Evolutionary conservation across 2,888 invertebrate species (phyloP).

Genomic region (Scelioninae gen. 1): DNA sequence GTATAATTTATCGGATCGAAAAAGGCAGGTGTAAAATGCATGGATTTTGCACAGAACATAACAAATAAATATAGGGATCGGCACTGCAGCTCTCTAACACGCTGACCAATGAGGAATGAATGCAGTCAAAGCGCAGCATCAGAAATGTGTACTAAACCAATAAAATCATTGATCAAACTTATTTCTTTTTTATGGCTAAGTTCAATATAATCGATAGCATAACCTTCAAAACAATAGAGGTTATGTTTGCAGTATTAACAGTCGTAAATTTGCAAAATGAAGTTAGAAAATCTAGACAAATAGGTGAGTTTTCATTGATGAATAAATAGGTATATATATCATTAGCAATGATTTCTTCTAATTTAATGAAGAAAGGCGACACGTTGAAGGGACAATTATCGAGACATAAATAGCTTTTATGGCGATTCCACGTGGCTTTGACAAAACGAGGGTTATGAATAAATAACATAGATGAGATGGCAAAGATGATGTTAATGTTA

Average conservation of each 20-base stretch:
- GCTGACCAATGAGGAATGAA: slow-evolving; percentile 62
- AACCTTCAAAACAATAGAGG: slow-evolving; percentile 17
- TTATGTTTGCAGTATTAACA: too few relatives aligned
- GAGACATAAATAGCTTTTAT: slow-evolving; percentile 43
- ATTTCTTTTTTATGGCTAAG: slow-evolving; percentile 35
- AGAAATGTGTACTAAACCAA: slow-evolving; percentile 34
- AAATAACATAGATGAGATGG: slow-evolving; percentile 78
- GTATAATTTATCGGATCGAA: slow-evolving; percentile 83
- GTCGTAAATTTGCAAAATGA: too few relatives aligned
- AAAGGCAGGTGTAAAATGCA: slow-evolving; percentile 81
- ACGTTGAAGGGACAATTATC: slow-evolving; percentile 41
- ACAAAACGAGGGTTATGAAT: slow-evolving; percentile 76
- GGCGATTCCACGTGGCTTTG: slow-evolving; percentile 43
- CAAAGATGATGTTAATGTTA: slow-evolving; percentile 69
- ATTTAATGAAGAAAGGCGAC: slow-evolving; percentile 4
- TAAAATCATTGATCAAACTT: slow-evolving; percentile 63
- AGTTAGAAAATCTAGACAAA: too few relatives aligned
- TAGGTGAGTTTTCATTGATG: too few relatives aligned
- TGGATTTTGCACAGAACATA: slow-evolving; percentile 80
- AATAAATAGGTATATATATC: background rate
- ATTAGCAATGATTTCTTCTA: slow-evolving; percentile 3
- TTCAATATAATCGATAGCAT: slow-evolving; percentile 19
- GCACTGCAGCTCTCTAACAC: slow-evolving; percentile 56
- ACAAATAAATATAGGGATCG: slow-evolving; percentile 83
- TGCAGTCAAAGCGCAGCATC: slow-evolving; percentile 58